These are phyloP conservation scores for Rotaria macrura DNA, from an alignment of 2,888 invertebrate genomes.

Conservation along the genomic window DNA sequence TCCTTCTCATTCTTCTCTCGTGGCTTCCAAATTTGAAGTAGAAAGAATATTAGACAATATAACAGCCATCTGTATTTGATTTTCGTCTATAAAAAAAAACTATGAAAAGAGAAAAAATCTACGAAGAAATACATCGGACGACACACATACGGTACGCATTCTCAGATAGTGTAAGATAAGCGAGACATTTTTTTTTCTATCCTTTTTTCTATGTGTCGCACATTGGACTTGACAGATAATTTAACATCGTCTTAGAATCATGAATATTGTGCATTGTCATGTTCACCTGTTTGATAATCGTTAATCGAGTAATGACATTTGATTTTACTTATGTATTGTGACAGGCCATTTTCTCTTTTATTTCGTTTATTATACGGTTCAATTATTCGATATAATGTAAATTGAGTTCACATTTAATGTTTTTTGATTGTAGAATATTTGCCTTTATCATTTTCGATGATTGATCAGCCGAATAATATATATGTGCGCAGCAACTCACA, in stretches of 20 bases:
- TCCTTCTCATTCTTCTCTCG: not conserved
- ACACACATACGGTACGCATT: not conserved
- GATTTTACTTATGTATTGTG: not conserved
- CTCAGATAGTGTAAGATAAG: conserved; percentile 12
- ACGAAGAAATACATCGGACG: not conserved
- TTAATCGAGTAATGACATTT: conserved; percentile 7
- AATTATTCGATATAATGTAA: not conserved
- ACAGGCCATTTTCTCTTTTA: not conserved
- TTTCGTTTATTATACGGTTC: not conserved
- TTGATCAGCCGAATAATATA: not conserved
- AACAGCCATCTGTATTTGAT: conserved; percentile 1
- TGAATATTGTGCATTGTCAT: not conserved
- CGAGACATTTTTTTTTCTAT: not conserved
- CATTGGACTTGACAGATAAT: not conserved
- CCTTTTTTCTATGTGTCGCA: not conserved
- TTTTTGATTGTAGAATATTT: not conserved
- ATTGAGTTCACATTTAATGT: not conserved
- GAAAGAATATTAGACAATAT: not conserved
- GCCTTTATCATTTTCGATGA: conserved; percentile 1
- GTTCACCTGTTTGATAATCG: not conserved
- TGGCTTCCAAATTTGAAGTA: not conserved
- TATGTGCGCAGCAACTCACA: not conserved
- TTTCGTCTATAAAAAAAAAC: not conserved
- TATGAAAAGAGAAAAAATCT: not conserved
- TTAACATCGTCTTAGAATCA: not conserved